Evolutionary conservation across 2,113 vertebrate species (phyloP), one percentile per base, ranked within the genome.

Genomic region (Dipodomys merriami): DNA sequence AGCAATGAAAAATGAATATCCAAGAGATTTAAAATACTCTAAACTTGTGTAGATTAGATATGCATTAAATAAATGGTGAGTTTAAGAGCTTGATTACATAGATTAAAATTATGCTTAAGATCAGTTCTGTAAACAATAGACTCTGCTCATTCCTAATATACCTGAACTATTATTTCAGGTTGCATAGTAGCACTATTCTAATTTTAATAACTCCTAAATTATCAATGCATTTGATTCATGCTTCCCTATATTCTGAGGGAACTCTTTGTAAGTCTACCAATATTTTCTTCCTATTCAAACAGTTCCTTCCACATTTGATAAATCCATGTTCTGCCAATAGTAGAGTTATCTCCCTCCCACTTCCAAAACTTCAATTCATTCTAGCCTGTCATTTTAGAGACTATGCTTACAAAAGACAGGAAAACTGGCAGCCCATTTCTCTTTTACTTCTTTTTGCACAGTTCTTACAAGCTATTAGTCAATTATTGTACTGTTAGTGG

Each of bases 61-160:
- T 91, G 49, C 23, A 25, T 79, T 91, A 89, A 95, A 91, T 73
- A 91, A 82, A 64, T 46, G 18, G 13, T 30, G 35, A 62, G 11
- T 95, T 94, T 85, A 78, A 91, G 83, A 78, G 30, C 1, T 7
- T 93, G 68, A 94, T 91, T 92, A 91, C 65, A 89, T 44, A 78
- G 16, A 92, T 93, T 92, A 77, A 91, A 89, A 83, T 35, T 89
- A 89, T n/a, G 22, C 39, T 94, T 93, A 90, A 87, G n/a, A 87
- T 87, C 39, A 89, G 62, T 68, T 94, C 3, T 39, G 19, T 22
- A 25, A 60, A 83, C 39, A 93, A 85, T 79, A 74, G n/a, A 71
- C 46, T 78, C 90, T 74, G 6, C 57, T 89, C 46, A 94, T 89
- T 94, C 19, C 57, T 81, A 88, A 76, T 46, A 35, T 84, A 82